Evolutionary conservation across 1,140 invertebrate genomes (phyloP).

Genomic region (Aphis craccivora): DNA sequence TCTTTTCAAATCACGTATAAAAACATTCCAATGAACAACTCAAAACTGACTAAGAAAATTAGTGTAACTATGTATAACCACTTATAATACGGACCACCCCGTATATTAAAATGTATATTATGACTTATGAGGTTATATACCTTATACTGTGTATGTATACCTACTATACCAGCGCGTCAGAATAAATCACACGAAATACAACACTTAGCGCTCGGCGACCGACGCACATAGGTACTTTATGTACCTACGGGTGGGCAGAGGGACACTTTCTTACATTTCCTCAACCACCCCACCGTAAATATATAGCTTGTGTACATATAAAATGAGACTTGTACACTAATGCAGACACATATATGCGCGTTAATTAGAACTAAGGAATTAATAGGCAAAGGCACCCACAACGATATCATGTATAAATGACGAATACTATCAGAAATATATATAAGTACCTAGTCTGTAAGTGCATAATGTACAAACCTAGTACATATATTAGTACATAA

Average conservation of each 20-base stretch:
- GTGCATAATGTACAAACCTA: no score
- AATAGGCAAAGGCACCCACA: no score
- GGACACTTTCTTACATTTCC: neutral
- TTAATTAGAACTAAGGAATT: neutral
- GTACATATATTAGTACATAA: no score
- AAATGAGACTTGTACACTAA: neutral
- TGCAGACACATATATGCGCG: neutral
- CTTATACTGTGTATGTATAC: no score
- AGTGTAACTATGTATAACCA: neutral
- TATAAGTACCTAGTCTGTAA: no score
- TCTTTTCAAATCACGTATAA: neutral
- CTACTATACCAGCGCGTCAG: neutral
- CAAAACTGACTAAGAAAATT: neutral
- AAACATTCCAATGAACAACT: neutral
- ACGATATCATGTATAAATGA: no score
- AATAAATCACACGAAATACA: slow-evolving; percentile 43
- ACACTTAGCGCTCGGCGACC: neutral
- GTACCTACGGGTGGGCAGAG: neutral
- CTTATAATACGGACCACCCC: neutral
- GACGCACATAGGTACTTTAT: neutral
- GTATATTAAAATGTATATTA: neutral
- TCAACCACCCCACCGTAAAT: neutral
- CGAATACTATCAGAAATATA: no score
- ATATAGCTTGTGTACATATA: neutral
- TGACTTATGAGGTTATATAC: neutral